Conservation (phyloP, 1,140 invertebrate genomes). For the Drosophila seguyi region DNA sequence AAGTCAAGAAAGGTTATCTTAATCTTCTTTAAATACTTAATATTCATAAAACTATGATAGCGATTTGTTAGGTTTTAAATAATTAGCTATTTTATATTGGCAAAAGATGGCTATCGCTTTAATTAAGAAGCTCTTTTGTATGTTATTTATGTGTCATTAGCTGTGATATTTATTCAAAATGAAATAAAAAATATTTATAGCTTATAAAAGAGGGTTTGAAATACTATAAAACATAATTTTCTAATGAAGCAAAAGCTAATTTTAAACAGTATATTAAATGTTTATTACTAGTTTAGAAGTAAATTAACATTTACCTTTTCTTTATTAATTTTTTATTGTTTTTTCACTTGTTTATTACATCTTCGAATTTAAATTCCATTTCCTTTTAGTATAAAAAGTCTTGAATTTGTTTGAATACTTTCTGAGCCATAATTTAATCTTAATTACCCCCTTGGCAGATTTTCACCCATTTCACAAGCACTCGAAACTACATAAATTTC, state of each 20-base stretch:
- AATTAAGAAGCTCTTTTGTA: not conserved
- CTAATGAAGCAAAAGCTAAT: not conserved
- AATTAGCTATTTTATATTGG: not conserved
- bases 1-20: not conserved
- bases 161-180: not conserved
- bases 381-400: not conserved
- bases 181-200: not conserved
- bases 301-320: not conserved
- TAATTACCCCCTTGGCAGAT: not conserved
- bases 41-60: not conserved
- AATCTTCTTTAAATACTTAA: not conserved
- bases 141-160: not conserved
- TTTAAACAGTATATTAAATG: not conserved
- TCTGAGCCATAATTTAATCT: not conserved
- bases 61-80: not conserved
- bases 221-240: not conserved
- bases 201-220: not conserved
- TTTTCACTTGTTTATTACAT: not conserved
- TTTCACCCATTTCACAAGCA: slow-evolving; percentile 3
- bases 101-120: not conserved
- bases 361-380: not conserved
- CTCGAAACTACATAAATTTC: not conserved
- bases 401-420: not conserved
- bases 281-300: not conserved
- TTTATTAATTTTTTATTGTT: no score